These are phyloP conservation scores for Coturnix japonica DNA, from an alignment of 2,113 vertebrate species.

Conservation along the genomic window DNA sequence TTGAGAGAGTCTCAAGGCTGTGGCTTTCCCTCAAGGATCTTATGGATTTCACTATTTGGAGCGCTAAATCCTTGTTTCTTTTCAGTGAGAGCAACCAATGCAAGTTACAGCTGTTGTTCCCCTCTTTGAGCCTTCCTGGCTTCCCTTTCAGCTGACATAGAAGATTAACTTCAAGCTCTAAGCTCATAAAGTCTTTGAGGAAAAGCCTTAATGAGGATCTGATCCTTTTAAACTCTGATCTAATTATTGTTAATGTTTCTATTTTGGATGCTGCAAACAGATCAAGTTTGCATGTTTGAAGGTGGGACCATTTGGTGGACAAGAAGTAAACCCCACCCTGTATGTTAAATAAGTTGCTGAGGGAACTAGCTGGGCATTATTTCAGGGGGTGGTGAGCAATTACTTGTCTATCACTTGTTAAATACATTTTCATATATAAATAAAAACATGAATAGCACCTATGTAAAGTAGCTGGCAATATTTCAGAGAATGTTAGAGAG, in stretches of 20 bases:
- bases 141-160: conserved; percentile 63
- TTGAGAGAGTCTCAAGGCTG: neutral
- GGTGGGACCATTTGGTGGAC: neutral
- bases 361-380: too few relatives aligned
- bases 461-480: conserved; percentile 59
- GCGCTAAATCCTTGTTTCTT: conserved; percentile 12
- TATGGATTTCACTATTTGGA: conserved; percentile 15
- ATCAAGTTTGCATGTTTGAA: conserved; percentile 56
- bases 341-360: neutral
- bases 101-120: neutral
- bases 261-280: conserved; percentile 66
- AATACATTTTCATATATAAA: conserved; percentile 61
- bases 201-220: conserved; percentile 74
- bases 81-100: neutral
- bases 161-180: conserved; percentile 71
- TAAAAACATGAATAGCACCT: conserved; percentile 33
- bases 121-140: neutral
- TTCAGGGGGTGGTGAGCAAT: too few relatives aligned
- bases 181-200: conserved; percentile 73
- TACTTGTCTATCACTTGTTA: neutral
- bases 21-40: neutral
- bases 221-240: conserved; percentile 74
- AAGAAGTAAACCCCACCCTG: conserved; percentile 25
- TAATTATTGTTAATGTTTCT: conserved; percentile 76
- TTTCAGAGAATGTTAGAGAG: conserved; percentile 43